A percentile compares a stretch with the other conserved stretches of the same genome.
Conservation (phyloP, 2,113 vertebrate species). For the Vidua chalybeata region DNA sequence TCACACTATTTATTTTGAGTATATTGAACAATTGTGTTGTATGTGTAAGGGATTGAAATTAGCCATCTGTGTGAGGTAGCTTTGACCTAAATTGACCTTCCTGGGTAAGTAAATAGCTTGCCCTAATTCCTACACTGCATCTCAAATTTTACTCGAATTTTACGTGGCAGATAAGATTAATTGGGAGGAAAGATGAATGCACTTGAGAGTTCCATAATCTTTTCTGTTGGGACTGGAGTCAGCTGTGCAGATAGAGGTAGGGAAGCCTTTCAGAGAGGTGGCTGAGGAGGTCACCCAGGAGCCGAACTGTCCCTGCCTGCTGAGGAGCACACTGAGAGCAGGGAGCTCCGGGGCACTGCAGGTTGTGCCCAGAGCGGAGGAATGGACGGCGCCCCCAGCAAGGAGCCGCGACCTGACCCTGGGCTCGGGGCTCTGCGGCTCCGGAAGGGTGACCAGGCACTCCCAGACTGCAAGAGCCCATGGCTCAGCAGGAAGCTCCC, state of each 20-base stretch:
- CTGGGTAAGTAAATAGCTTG: background rate
- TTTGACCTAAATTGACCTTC: slow-evolving; percentile 31
- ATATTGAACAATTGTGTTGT: slow-evolving; percentile 28
- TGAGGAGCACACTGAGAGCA: background rate
- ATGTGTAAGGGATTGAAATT: background rate
- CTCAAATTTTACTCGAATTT: background rate
- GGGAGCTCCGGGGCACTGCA: background rate
- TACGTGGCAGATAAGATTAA: background rate
- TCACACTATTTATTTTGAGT: slow-evolving; percentile 42
- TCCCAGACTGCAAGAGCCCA: background rate
- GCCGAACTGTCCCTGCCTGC: background rate
- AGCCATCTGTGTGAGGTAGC: slow-evolving; percentile 25
- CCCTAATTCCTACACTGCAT: background rate
- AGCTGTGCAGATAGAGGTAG: background rate
- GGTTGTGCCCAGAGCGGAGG: background rate
- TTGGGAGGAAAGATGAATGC: background rate
- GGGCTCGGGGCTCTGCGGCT: background rate
- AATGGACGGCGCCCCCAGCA: too few species aligned
- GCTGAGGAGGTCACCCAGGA: background rate
- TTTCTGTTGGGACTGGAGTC: background rate
- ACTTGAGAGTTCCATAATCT: background rate
- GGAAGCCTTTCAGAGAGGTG: background rate
- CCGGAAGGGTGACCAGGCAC: too few species aligned
- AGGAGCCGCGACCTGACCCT: background rate
- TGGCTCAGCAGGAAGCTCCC: background rate